Percentiles rank a stretch among this genome's conserved stretches.
phyloP scores from a whole-genome alignment of 2,113 vertebrate species.

The Chamaetylas fuelleborni region DNA sequence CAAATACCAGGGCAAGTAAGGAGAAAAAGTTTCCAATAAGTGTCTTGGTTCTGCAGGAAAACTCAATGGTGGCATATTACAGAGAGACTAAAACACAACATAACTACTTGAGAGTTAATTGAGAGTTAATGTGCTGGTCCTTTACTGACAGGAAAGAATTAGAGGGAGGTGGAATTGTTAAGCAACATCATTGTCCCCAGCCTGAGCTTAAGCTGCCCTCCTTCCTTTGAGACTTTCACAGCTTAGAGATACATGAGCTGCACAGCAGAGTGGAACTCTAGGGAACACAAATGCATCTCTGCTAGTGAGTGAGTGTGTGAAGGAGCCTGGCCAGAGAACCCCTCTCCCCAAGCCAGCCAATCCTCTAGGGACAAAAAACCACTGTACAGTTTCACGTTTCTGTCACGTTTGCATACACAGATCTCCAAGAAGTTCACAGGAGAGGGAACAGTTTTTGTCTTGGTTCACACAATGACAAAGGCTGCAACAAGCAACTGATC shows the following conservation, averaged over 20 bases:
- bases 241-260: background rate
- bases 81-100: background rate
- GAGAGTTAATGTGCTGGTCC: background rate
- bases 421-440: background rate
- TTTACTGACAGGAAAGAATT: background rate
- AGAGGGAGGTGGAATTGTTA: conserved; percentile 1
- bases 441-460: background rate
- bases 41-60: background rate
- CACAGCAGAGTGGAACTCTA: background rate
- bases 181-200: background rate
- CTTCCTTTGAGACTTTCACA: background rate
- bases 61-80: background rate
- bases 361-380: background rate
- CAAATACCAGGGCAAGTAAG: background rate
- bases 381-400: background rate
- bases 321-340: background rate
- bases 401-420: background rate
- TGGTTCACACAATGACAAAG: background rate
- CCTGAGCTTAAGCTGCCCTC: background rate
- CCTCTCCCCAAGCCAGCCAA: background rate
- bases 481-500: background rate
- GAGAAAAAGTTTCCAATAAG: background rate
- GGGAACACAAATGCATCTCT: background rate
- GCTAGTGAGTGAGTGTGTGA: background rate
- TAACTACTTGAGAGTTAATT: conserved; percentile 19